Evolutionary conservation across 2,113 vertebrate genomes (phyloP).

Genomic region (Syngnathus floridae): DNA sequence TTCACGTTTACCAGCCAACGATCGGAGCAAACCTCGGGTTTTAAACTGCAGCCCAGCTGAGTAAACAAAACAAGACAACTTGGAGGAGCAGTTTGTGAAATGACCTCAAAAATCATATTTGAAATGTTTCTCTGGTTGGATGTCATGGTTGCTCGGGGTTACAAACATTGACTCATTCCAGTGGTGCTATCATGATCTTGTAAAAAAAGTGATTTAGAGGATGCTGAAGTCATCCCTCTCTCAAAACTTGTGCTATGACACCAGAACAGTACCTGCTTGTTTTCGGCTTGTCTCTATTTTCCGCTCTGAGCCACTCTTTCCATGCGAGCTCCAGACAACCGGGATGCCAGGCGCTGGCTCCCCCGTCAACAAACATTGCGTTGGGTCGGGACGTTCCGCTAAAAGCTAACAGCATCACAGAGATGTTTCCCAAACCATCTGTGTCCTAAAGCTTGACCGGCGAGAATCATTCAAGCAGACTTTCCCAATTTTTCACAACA

Average conservation of each 20-base stretch:
- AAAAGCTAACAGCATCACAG: not conserved
- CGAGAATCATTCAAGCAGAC: not conserved
- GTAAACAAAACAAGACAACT: slow-evolving; percentile 1
- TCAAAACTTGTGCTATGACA: slow-evolving; percentile 1
- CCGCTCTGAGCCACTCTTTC: slow-evolving; percentile 46
- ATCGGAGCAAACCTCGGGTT: slow-evolving; percentile 24
- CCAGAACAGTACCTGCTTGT: slow-evolving; percentile 56
- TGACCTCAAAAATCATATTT: too few relatives aligned
- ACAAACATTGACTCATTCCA: too few relatives aligned
- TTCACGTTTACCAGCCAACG: slow-evolving; percentile 31
- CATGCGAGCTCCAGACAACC: slow-evolving; percentile 17
- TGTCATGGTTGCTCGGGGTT: not conserved
- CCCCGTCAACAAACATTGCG: slow-evolving; percentile 40
- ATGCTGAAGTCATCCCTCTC: slow-evolving; percentile 1
- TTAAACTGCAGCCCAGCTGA: slow-evolving; percentile 52
- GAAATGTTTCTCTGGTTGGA: not conserved
- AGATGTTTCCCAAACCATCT: not conserved
- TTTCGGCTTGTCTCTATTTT: slow-evolving; percentile 31
- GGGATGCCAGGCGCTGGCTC: slow-evolving; percentile 28
- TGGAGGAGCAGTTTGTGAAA: too few relatives aligned
- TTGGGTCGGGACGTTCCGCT: not conserved
- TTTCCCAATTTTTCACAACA: too few relatives aligned
- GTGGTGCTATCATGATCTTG: not conserved
- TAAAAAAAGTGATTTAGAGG: not conserved
- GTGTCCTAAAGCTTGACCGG: not conserved